Evolutionary conservation across 2,888 invertebrate genomes (phyloP).

Genomic region (Caenorhabditis plicata): DNA sequence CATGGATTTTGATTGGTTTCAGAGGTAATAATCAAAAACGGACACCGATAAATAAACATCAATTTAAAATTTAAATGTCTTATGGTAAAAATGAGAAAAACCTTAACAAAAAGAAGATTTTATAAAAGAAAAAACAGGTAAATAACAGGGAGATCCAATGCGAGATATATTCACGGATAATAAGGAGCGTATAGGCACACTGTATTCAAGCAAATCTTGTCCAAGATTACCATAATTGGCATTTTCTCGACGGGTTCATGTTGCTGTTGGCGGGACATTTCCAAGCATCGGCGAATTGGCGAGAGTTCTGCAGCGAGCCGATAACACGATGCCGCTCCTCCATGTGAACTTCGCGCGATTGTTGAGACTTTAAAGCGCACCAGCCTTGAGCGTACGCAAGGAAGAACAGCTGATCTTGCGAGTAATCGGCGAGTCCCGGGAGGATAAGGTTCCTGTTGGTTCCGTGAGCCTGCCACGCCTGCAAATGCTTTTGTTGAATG

Average conservation of each 20-base stretch:
- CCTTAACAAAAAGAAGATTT: too few species aligned
- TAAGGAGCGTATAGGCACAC: too few species aligned
- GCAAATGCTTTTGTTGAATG: not conserved
- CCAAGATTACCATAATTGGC: conserved; percentile 29
- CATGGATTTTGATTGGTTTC: too few species aligned
- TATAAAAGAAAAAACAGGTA: too few species aligned
- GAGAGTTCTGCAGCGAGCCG: conserved; percentile 37
- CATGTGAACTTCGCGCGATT: conserved; percentile 20
- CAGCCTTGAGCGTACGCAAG: conserved; percentile 40
- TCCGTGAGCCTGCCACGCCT: conserved; percentile 33
- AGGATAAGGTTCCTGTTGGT: conserved; percentile 3
- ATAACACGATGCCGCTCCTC: conserved; percentile 41
- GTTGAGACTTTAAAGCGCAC: conserved; percentile 30
- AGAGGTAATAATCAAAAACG: too few species aligned
- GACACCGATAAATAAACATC: too few species aligned
- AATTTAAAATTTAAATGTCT: too few species aligned
- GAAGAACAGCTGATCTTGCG: conserved; percentile 38
- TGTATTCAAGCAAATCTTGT: too few species aligned
- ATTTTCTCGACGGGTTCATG: conserved; percentile 40
- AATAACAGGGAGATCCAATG: too few species aligned
- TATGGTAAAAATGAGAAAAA: too few species aligned
- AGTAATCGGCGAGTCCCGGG: conserved; percentile 19
- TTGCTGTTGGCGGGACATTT: conserved; percentile 24
- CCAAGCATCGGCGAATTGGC: conserved; percentile 33
- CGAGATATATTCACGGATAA: too few species aligned